Evolutionary conservation across 64 coral and sea anemone genomes (phyloP).

Genomic region (Montipora cactus): DNA sequence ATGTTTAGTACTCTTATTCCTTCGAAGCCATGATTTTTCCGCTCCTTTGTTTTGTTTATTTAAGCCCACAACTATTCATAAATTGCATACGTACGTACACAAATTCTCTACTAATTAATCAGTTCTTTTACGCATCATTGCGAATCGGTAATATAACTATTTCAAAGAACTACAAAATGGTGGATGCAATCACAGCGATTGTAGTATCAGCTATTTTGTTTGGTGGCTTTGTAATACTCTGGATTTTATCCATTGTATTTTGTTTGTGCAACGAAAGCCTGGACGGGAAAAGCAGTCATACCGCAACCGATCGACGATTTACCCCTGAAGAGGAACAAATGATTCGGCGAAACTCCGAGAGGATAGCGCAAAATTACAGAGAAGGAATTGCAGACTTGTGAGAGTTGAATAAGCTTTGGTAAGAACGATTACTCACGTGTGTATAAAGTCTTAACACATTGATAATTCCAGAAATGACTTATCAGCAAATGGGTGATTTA

Average conservation of each 20-base stretch:
- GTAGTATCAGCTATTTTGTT: slow-evolving; percentile 36
- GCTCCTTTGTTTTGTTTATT: too few relatives aligned
- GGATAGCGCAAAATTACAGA: slow-evolving; percentile 19
- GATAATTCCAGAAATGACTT: too few relatives aligned
- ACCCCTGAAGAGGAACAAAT: slow-evolving; percentile 39
- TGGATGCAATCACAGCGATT: slow-evolving; percentile 4
- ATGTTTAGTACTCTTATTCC: too few relatives aligned
- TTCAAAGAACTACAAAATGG: background rate
- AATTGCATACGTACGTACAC: background rate
- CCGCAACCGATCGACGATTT: background rate
- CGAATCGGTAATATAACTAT: background rate
- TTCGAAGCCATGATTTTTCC: too few relatives aligned
- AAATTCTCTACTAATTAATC: background rate
- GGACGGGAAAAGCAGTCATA: background rate
- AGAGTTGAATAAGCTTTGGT: background rate
- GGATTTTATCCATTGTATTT: slow-evolving; percentile 40
- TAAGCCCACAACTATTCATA: too few relatives aligned
- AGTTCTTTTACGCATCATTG: background rate
- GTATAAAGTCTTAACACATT: too few relatives aligned
- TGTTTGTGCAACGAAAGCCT: background rate
- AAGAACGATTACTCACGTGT: background rate
- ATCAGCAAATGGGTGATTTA: too few relatives aligned
- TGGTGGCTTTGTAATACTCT: background rate
- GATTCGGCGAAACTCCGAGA: slow-evolving; percentile 36
- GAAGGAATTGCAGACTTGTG: background rate